Evolutionary conservation across 2,113 vertebrate species (phyloP), one percentile per base, ranked within the genome.

Genomic region (Daphoenositta chrysoptera): DNA sequence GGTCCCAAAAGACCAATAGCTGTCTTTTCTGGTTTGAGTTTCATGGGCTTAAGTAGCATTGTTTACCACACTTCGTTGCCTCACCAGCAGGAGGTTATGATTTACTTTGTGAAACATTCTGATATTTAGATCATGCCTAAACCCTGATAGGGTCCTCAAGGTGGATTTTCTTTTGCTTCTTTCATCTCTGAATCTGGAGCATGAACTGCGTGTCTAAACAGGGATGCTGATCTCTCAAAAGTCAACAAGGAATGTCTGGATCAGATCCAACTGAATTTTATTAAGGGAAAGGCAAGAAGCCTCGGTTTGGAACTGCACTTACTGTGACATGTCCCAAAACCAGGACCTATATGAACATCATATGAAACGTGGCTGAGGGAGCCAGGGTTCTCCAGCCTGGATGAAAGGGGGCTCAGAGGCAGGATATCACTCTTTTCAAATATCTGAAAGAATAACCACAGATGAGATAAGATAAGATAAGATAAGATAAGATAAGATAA

Each of bases 181-280:
- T 61, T 60, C 27, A 23, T 24, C 8, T 70, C 28, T 75, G 22
- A 76, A 44, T 42, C 15, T 30, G 17, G 30, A 81, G 23, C 3
- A 9, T 56, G 15, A 83, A 28, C 5, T 45, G 0, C n/a, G 50
- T 37, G 15, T 65, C 23, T 84, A 39, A 87, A 58, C 1, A 15
- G 5, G 31, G 28, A 40, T 81, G 7, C 9, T 78, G 48, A 54
- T 73, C 13, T 69, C 37, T 70, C 11, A 70, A 75, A 88, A 64
- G 7, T 7, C 42, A 50, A 0, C 0, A 0, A 57, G 8, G 7
- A 73, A 51, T 2, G 3, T 20, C 19, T 63, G 23, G 7, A 37
- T 50, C 24, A 66, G 22, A 70, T 61, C 3, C 3, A 53, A 9
- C 1, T 3, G 10, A 17, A 71, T 7, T 58, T 58, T 37, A 26